Conservation (phyloP, 1,140 invertebrate genomes). For the Rhagoletis zephyria region DNA sequence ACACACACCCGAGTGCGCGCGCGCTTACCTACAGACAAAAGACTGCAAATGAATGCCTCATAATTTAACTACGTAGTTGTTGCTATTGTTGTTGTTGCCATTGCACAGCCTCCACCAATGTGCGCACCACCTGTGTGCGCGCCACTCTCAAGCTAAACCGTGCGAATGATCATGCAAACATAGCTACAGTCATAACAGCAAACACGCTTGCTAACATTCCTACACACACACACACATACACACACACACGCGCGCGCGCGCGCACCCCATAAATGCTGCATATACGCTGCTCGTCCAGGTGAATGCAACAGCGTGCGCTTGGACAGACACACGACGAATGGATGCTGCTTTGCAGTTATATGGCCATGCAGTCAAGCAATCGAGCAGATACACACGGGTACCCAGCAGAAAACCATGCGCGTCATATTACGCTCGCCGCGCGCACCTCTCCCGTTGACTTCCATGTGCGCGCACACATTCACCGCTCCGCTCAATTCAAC, state of each 20-base stretch:
- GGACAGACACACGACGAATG: neutral
- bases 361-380: constrained; percentile 19
- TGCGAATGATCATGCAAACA: constrained; percentile 3
- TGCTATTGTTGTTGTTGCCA: neutral
- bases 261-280: neutral
- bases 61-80: constrained; percentile 22
- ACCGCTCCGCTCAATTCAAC: neutral
- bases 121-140: no score
- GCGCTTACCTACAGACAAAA: neutral
- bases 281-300: neutral
- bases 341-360: neutral
- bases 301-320: neutral
- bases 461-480: neutral
- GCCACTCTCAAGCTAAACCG: neutral
- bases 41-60: constrained; percentile 27
- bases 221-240: neutral
- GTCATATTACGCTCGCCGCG: neutral
- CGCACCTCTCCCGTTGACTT: neutral
- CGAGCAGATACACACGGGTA: constrained; percentile 31
- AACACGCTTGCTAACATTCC: neutral
- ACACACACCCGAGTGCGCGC: neutral
- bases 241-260: neutral
- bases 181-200: neutral
- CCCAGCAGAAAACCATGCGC: neutral
- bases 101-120: neutral